phyloP scores from a whole-genome alignment of 2,888 invertebrate genomes.

The Drosophila diplacantha region DNA sequence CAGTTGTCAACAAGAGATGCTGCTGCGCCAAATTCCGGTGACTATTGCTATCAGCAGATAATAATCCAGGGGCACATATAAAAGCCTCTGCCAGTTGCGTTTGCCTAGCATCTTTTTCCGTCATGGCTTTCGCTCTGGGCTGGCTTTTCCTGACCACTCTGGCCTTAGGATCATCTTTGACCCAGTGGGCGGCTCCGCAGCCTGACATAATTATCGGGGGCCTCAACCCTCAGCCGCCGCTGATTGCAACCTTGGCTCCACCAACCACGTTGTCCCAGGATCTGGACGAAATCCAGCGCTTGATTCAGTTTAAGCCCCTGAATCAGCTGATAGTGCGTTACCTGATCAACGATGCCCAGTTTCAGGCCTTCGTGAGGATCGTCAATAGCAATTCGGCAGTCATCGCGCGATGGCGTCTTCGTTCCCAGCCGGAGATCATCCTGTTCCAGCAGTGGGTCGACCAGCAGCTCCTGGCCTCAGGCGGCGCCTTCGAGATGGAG shows the following conservation, averaged over 20 bases:
- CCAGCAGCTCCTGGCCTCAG: conserved; percentile 58
- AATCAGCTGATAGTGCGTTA: conserved; percentile 62
- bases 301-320: conserved; percentile 62
- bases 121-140: conserved; percentile 41
- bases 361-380: conserved; percentile 72
- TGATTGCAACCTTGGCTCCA: conserved; percentile 31
- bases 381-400: conserved; percentile 64
- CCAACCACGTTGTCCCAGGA: conserved; percentile 55
- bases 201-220: background rate
- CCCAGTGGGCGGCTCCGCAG: conserved; percentile 21
- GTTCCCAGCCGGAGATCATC: conserved; percentile 70
- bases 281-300: conserved; percentile 54
- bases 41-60: conserved; percentile 49
- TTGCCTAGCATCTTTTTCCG: conserved; percentile 16
- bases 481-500: conserved; percentile 56
- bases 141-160: conserved; percentile 45
- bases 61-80: background rate
- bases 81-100: background rate
- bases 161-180: conserved; percentile 24
- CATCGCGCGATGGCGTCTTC: conserved; percentile 57
- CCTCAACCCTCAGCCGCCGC: background rate
- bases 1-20: conserved; percentile 48
- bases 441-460: conserved; percentile 64
- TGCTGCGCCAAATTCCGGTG: conserved; percentile 61
- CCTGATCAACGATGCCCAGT: conserved; percentile 70